These are phyloP conservation scores for Standfussiana lucernea DNA, from an alignment of 2,888 invertebrate species.

Conservation along the genomic window DNA sequence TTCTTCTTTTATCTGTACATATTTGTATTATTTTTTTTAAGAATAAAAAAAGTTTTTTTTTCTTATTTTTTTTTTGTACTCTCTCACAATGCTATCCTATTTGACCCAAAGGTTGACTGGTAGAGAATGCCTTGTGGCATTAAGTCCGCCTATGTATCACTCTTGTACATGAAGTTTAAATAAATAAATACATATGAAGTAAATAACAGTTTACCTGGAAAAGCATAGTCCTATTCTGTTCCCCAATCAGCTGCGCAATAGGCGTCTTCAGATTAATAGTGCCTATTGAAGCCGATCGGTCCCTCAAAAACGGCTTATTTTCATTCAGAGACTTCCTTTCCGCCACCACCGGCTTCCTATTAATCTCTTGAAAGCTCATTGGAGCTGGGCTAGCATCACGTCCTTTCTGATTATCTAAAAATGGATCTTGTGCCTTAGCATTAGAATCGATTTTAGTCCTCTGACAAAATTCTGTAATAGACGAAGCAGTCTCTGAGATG, in stretches of 20 bases:
- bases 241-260: conserved; percentile 88
- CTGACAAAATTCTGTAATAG: conserved; percentile 76
- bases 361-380: conserved; percentile 80
- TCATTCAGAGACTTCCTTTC: conserved; percentile 77
- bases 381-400: conserved; percentile 63
- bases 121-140: no score
- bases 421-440: conserved; percentile 39
- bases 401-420: conserved; percentile 48
- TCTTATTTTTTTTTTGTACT: no score
- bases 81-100: no score
- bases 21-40: no score
- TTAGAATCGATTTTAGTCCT: conserved; percentile 55
- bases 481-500: conserved; percentile 79
- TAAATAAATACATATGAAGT: no score
- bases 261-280: conserved; percentile 89
- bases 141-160: no score
- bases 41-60: no score
- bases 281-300: conserved; percentile 92
- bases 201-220: conserved; percentile 95
- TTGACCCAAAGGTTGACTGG: no score
- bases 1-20: no score
- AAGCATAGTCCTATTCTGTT: conserved; percentile 98
- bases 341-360: conserved; percentile 70
- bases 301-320: conserved; percentile 87
- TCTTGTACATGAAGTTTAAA: no score